phyloP scores from a whole-genome alignment of 1,140 invertebrate species.

The Macrobrachium nipponense region DNA sequence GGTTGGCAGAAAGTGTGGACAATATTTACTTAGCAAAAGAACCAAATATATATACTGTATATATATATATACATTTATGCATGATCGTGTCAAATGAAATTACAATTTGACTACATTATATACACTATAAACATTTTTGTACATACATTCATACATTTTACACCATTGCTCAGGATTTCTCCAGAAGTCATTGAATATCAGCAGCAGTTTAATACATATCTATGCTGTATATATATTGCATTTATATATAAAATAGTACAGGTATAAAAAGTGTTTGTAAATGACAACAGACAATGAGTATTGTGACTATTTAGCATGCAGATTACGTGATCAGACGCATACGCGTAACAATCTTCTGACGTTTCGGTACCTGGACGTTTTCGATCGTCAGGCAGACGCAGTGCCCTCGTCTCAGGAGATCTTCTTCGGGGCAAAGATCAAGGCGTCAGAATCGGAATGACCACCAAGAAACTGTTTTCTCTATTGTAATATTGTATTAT shows the following conservation, averaged over 20 bases:
- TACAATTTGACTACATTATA: slow-evolving; percentile 41
- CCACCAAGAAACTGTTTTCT: no score
- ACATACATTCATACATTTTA: slow-evolving; percentile 32
- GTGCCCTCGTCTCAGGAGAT: no score
- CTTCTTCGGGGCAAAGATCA: no score
- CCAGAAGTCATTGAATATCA: slow-evolving; percentile 5
- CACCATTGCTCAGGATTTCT: not conserved
- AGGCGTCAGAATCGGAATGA: no score
- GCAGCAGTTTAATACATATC: slow-evolving; percentile 35
- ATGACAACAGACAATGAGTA: slow-evolving; percentile 33
- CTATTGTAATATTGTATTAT: no score
- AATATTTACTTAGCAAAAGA: slow-evolving; percentile 54
- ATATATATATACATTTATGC: slow-evolving; percentile 57
- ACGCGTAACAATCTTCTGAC: no score
- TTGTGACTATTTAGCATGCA: slow-evolving; percentile 54
- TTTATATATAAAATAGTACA: slow-evolving; percentile 52
- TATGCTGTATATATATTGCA: slow-evolving; percentile 33
- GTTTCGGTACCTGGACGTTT: no score
- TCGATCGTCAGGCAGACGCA: no score
- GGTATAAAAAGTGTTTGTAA: slow-evolving; percentile 49
- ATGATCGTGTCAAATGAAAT: slow-evolving; percentile 53
- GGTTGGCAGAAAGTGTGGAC: slow-evolving; percentile 55
- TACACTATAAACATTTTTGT: slow-evolving; percentile 60
- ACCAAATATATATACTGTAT: slow-evolving; percentile 33
- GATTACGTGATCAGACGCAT: not conserved